These are phyloP conservation scores for Eurypyga helias DNA, from an alignment of 2,113 vertebrate genomes.

Conservation along the genomic window DNA sequence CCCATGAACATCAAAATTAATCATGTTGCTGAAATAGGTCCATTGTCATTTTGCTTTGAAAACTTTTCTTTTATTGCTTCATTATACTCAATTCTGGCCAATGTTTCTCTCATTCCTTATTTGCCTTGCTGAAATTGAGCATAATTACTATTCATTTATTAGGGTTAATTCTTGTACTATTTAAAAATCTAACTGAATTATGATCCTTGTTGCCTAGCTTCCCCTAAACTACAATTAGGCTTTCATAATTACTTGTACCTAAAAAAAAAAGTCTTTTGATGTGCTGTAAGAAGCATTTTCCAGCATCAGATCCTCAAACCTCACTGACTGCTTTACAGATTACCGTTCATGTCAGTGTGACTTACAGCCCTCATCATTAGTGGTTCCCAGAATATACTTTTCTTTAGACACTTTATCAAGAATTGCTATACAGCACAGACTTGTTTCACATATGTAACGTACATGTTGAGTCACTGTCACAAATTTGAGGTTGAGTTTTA, in stretches of 20 bases:
- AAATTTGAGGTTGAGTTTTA: not conserved
- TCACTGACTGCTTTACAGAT: not conserved
- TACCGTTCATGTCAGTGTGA: not conserved
- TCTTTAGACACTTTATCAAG: not conserved
- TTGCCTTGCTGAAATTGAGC: not conserved
- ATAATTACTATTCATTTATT: not conserved
- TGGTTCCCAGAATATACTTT: not conserved
- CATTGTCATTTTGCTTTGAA: not conserved
- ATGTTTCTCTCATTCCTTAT: not conserved
- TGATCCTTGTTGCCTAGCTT: not conserved
- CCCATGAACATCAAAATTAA: not conserved
- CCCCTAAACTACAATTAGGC: not conserved
- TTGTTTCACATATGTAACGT: not conserved
- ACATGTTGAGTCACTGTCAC: not conserved
- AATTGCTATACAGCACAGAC: not conserved
- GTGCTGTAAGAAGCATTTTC: not conserved
- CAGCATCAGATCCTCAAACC: not conserved
- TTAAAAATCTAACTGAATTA: not conserved
- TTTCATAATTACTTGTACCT: not conserved
- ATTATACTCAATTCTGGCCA: not conserved
- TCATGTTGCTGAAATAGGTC: not conserved
- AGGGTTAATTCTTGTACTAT: not conserved
- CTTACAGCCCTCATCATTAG: not conserved
- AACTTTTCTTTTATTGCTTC: conserved; percentile 7
- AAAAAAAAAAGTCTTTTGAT: not conserved